Conservation (phyloP, 2,797 vertebrate genomes). For the Rhabdophis nuchalis region DNA sequence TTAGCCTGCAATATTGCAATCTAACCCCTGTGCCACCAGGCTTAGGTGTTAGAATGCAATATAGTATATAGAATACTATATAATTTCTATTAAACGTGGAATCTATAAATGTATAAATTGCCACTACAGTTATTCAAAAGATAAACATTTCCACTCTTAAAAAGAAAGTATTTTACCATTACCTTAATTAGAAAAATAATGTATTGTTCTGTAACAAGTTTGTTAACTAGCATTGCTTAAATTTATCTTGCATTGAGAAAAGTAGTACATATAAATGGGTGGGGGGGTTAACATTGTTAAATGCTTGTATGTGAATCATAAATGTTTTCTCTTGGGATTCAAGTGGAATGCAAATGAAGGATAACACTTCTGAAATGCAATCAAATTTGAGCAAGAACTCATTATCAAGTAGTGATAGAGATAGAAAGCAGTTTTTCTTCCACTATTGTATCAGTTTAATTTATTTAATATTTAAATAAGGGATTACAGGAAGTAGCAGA, state of each 20-base stretch:
- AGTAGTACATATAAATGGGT: neutral
- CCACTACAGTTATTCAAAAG: neutral
- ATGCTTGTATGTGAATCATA: neutral
- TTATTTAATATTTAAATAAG: slow-evolving; percentile 21
- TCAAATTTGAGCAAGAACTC: neutral
- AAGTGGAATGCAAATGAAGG: neutral
- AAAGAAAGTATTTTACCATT: slow-evolving; percentile 7
- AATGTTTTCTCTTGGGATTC: neutral
- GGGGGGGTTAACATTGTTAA: neutral
- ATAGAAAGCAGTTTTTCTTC: neutral
- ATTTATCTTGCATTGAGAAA: slow-evolving; percentile 27
- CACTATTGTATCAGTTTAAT: neutral
- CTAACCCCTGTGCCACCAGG: neutral
- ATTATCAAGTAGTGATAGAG: neutral
- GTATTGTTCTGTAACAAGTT: slow-evolving; percentile 34
- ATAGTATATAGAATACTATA: neutral
- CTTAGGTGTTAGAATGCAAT: neutral
- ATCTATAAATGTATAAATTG: neutral
- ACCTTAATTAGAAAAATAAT: slow-evolving; percentile 29
- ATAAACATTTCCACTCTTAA: neutral
- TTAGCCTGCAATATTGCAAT: neutral
- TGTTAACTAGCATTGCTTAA: slow-evolving; percentile 33
- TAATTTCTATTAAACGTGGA: neutral
- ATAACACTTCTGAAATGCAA: neutral
- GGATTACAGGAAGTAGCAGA: slow-evolving; percentile 52